Percentiles rank a stretch among this genome's conserved stretches.
phyloP scores from a whole-genome alignment of 2,797 vertebrate genomes.

The Miichthys miiuy region DNA sequence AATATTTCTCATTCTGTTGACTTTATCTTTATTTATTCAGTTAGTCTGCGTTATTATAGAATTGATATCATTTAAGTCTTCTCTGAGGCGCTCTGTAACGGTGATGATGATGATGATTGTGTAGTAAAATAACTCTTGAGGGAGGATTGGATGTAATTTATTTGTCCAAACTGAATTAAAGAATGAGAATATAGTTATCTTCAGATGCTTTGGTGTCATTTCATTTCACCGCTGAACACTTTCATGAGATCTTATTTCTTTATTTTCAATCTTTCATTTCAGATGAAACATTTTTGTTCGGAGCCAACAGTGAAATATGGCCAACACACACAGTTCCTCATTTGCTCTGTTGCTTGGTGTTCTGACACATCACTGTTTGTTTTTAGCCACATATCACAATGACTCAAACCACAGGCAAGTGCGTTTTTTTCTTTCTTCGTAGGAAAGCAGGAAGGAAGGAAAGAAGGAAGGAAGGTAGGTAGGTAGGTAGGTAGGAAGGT shows the following conservation, averaged over 20 bases:
- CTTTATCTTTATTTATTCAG: background rate
- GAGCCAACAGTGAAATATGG: background rate
- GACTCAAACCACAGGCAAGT: background rate
- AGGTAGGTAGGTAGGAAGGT: too few species aligned
- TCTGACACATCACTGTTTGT: constrained; percentile 2
- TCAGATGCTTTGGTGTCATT: background rate
- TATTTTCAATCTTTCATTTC: background rate
- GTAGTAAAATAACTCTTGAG: background rate
- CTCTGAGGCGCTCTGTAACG: background rate
- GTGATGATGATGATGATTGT: background rate
- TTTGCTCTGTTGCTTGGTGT: background rate
- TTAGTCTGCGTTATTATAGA: background rate
- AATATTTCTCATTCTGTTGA: too few species aligned
- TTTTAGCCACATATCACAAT: background rate
- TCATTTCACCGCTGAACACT: too few species aligned
- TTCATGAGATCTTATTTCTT: background rate
- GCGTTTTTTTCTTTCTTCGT: background rate
- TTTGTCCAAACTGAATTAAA: background rate
- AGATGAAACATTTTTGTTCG: background rate
- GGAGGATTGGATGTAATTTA: background rate
- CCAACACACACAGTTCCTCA: constrained; percentile 17
- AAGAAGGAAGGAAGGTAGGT: too few species aligned
- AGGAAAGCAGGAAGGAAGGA: too few species aligned
- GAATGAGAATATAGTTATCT: background rate
- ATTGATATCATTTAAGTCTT: background rate